These are phyloP conservation scores for Sesamia inferens DNA, from an alignment of 2,888 invertebrate species.

Conservation along the genomic window DNA sequence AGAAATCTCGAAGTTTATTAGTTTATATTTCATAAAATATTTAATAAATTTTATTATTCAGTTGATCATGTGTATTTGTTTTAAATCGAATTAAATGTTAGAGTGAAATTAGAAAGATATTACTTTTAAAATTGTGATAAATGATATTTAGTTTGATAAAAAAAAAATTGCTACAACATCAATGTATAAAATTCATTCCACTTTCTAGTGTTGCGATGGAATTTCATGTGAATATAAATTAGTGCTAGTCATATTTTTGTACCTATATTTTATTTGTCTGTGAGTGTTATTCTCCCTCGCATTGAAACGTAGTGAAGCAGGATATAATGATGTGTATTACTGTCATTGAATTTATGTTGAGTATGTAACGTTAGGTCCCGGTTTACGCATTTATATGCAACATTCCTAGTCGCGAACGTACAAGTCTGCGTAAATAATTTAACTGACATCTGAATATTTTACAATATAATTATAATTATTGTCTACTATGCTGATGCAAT, in stretches of 20 bases:
- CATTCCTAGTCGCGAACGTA: constrained; percentile 76
- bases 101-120: constrained; percentile 56
- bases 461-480: constrained; percentile 39
- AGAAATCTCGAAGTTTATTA: constrained; percentile 54
- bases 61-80: constrained; percentile 43
- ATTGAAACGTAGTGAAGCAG: constrained; percentile 50
- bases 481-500: constrained; percentile 34
- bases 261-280: constrained; percentile 66
- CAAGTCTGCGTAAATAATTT: constrained; percentile 47
- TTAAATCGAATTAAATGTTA: constrained; percentile 55
- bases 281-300: constrained; percentile 58
- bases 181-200: constrained; percentile 67
- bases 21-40: constrained; percentile 50
- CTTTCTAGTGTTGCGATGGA: constrained; percentile 65
- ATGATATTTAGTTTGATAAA: constrained; percentile 64
- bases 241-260: constrained; percentile 79
- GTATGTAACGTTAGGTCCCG: constrained; percentile 46
- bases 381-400: constrained; percentile 74
- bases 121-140: constrained; percentile 66
- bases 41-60: constrained; percentile 50
- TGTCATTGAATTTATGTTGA: constrained; percentile 29
- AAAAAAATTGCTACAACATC: constrained; percentile 49
- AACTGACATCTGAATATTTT: constrained; percentile 29
- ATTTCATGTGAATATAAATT: constrained; percentile 71
- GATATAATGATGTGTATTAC: constrained; percentile 33